Base-by-base conservation (phyloP, 2,113 vertebrate genomes). In the Phycodurus eques region DNA sequence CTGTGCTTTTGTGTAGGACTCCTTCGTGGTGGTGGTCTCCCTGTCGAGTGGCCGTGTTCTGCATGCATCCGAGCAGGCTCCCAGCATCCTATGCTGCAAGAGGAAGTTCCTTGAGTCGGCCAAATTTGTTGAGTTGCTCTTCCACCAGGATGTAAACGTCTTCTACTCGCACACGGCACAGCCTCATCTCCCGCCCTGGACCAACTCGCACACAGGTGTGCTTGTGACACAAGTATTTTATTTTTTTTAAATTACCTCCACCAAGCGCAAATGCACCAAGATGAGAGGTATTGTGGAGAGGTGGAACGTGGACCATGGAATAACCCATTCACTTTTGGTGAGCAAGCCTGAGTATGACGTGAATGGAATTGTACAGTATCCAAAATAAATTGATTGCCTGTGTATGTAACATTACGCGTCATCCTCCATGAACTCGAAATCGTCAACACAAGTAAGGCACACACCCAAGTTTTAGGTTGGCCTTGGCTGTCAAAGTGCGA, bases 51-150 rank as follows among this genome's bases (percentile, higher is more conserved):
- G 96, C 76, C 88, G 87, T 39, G 90, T 95, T 62, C 82, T 96
- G 61, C 92, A 95, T 3, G 72, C 93, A 2, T 97, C 95, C 2
- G 94, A 96, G 84, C 95, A 95, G 85, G 94, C 95, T 59, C 74
- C 93, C 78, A 93, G 84, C 39, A 92, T 95, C 73, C 90, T 96
- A 42, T 93, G 93, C 78, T 94, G 91, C 81, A 94, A 94, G 89
- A 93, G 92, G 82, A 94, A 92, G 76, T 88, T 91, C 76, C 81
- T 97, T 84, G 90, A 91, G 67, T 94, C 95, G 0, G 93, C 87
- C 5, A 94, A 91, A 57, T 96, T 98, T 42, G 94, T 94, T 5
- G 95, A 97, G 81, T 87, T 97, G 74, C 93, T 98, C 6, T 93
- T 93, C 70, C 95, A 95, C 81, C 93, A 94, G 78, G 96, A 98